These are phyloP conservation scores for Tragelaphus imberbis DNA, from an alignment of 2,113 vertebrate genomes.

Conservation along the genomic window DNA sequence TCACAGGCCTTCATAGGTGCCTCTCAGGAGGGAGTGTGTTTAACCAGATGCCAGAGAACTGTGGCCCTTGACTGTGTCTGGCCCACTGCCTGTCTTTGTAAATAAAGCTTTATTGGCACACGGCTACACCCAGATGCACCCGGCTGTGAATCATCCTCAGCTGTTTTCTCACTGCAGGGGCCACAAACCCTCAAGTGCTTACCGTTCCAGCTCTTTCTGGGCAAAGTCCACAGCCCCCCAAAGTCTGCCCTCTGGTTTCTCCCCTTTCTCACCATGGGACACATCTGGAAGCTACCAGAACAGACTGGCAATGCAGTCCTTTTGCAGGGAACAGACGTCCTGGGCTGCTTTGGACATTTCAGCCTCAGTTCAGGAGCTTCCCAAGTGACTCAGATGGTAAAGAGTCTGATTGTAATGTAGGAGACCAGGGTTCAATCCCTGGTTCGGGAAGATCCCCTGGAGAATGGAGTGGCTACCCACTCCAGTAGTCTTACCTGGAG, in stretches of 20 bases:
- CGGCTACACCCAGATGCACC: not conserved
- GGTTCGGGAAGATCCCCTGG: not conserved
- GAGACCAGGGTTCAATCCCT: not conserved
- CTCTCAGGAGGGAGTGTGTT: not conserved
- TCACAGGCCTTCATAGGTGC: not conserved
- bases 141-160: fast-evolving
- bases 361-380: not conserved
- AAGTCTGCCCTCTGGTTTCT: not conserved
- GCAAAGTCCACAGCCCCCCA: not conserved
- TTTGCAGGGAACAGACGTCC: not conserved
- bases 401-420: not conserved
- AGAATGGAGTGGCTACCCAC: not conserved
- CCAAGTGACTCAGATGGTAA: fast-evolving
- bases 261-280: not conserved
- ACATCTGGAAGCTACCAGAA: not conserved
- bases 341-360: not conserved
- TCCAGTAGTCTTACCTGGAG: not conserved
- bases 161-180: not conserved
- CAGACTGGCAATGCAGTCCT: not conserved
- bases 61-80: not conserved
- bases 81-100: not conserved
- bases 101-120: not conserved
- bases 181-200: not conserved
- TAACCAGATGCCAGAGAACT: not conserved
- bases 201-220: not conserved